A percentile compares a stretch with the other conserved stretches of the same genome.
Conservation (phyloP, 1,140 invertebrate genomes). For the Trichonephila clavata region DNA sequence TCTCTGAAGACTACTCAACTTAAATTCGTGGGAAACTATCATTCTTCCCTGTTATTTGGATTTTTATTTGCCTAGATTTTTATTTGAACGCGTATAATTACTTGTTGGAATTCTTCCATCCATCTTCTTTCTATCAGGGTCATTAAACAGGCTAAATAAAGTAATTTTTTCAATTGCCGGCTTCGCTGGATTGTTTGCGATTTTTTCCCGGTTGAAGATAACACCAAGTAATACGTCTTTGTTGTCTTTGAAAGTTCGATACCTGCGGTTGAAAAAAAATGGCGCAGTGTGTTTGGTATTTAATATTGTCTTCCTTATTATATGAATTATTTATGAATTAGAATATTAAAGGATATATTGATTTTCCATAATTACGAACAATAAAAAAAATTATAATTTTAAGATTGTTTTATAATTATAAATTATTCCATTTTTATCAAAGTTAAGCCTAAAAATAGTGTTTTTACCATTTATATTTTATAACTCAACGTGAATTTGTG, state of each 20-base stretch:
- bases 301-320: neutral
- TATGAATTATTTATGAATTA: too few relatives aligned
- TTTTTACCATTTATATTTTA: too few relatives aligned
- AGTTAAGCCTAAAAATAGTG: too few relatives aligned
- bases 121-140: constrained; percentile 55
- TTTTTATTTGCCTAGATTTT: constrained; percentile 56
- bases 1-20: constrained; percentile 4
- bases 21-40: neutral
- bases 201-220: neutral
- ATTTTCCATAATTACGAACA: too few relatives aligned
- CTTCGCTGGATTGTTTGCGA: neutral
- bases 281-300: neutral
- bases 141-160: constrained; percentile 63
- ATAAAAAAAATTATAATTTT: too few relatives aligned
- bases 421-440: too few relatives aligned
- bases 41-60: constrained; percentile 19
- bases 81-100: constrained; percentile 63
- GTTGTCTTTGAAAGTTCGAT: neutral
- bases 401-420: too few relatives aligned
- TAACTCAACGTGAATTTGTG: too few relatives aligned
- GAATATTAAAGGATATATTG: too few relatives aligned
- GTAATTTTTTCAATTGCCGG: neutral
- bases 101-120: constrained; percentile 40
- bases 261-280: neutral
- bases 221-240: neutral